Evolutionary conservation across 2,888 invertebrate genomes (phyloP), one percentile per base, ranked within the genome.

Genomic region (Linyphia triangularis): DNA sequence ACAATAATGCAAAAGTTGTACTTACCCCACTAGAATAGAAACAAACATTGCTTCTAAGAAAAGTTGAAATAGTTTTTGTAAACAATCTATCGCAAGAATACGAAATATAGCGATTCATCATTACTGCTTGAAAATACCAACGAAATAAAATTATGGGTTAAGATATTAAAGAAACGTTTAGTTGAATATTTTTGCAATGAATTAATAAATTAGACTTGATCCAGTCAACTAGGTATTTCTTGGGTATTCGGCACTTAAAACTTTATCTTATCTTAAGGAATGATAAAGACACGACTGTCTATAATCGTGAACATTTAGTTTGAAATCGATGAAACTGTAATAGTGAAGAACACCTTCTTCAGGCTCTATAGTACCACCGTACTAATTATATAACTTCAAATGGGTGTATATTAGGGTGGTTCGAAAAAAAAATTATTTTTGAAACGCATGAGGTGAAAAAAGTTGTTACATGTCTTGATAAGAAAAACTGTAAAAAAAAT

Each of bases 21-120:
- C 67, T 69, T 33, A 69, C 67, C 33, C 67, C 67, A 33, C 33
- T 69, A 5, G 67, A 69, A 22, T 30, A 69, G 30, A 33, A 69
- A n/a, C 67, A 37, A 19, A 10, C n/a, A 69, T 6, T 33, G n/a
- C 19, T 37, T 19, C 30, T 69, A 19, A 33, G 4, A 16, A 51
- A 51, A 51, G 51, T n/a, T 16, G n/a, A 63, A 69, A 13, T 13
- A 13, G 26, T 63, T 28, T 9, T 13, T 10, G 9, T 19, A 24
- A 26, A 28, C 22, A 63, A 26, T 28, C 24, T 63, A 19, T 19
- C 24, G 16, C 28, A 63, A 63, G 28, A 9, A 63, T 51, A n/a
- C 13, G 28, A 63, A 19, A 24, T 26, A 26, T 63, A 63, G 7
- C 19, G 63, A 16, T 63, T 24, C 63, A 63, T 63, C 28, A 2